Base-by-base conservation (phyloP, 2,888 invertebrate species). In the Alcis repandata region DNA sequence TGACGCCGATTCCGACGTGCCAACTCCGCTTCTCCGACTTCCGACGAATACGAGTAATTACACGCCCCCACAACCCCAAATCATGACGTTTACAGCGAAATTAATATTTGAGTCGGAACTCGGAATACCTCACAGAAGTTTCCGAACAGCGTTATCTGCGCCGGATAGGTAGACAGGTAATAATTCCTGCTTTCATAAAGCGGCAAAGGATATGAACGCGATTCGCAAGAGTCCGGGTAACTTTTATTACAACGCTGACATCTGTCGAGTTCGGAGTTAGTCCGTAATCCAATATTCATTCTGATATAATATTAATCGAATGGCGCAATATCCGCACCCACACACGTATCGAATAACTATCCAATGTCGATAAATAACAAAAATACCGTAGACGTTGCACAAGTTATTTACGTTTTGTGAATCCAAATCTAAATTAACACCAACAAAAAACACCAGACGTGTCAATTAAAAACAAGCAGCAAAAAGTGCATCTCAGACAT, bases 221-320 rank as follows among this genome's bases (percentile, higher is more conserved):
- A 74, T 73, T 77, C 77, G 62, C 61, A 62, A 70, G 73, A 75
- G 72, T 68, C 71, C 71, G 64, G 73, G 77, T 76, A 85, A 87
- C 79, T 88, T 88, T 83, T 84, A 85, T 85, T 85, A 83, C 78
- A 72, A 71, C 69, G 68, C 70, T 78, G 84, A 85, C 86, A 86
- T 85, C 83, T 85, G 84, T 79, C 83, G 76, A 75, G 72, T 56
- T 64, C 63, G 59, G 69, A 45, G 63, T 46, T 53, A 63, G 54
- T 62, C 43, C 49, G 60, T 78, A 70, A 70, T 78, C 74, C 74
- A 74, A 80, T 77, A 78, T 75, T 70, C 68, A 68, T 72, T 66
- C 68, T 68, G 59, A 64, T 67, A 52, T 61, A 62, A 60, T 69
- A 70, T 70, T 70, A 68, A 68, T 63, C 54, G 64, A 51, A 66